Base-by-base conservation (phyloP, 2,888 invertebrate genomes). In the Cantharis rustica region DNA sequence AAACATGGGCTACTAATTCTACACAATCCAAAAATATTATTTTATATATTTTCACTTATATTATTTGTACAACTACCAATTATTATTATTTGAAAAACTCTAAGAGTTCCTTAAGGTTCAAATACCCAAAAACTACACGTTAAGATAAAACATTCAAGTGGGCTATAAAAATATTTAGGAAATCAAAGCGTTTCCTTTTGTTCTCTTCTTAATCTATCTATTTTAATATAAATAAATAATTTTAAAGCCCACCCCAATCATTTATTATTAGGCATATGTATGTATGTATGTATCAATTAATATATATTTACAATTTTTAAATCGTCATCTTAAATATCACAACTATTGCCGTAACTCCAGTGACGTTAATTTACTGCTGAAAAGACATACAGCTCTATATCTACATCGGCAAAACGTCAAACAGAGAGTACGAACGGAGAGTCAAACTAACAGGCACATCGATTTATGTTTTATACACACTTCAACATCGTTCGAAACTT, bases 1-100 rank as follows among this genome's bases (percentile, higher is more conserved):
- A 75, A 82, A 80, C 80, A 82, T 78, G 82, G 83, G 83, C 84
- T 83, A 81, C 82, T 84, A 85, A 84, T 78, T 83, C 86, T 87
- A 88, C 78, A 86, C 85, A 86, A 87, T 88, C 87, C 87, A 87
- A 88, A 88, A 88, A 88, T 88, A 87, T 87, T 86, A 81, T 84
- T 81, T 81, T 80, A 47, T 47, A 47, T 47, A 47, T 47, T 47
- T 47, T 47, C 47, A 47, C 47, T 47, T n/a, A 47, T 47, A 79
- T 82, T 80, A 82, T 85, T 85, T 85, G 84, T 85, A 86, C 85
- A 85, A 85, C 84, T 86, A 87, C 85, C 85, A 84, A 83, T 82
- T 82, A 84, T 83, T 83, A 81, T 84, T 47, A 47, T 47, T 47
- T 7, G 0, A 47, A 47, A 47, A 47, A 84, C 85, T 85, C 83